Conservation (phyloP, 2,113 vertebrate genomes). For the Meleagris gallopavo region DNA sequence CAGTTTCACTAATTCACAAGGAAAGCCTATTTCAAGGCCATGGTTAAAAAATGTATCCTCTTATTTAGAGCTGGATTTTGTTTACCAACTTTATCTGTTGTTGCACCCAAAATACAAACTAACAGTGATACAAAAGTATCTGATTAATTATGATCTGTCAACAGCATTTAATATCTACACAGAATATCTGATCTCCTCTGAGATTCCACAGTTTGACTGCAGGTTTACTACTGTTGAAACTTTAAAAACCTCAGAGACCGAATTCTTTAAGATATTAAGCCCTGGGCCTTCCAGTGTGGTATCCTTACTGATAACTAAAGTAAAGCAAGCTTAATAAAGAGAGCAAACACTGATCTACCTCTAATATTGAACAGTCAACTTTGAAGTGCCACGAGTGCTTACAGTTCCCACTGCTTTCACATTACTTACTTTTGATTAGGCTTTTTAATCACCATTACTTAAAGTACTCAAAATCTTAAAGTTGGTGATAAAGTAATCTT, state of each 20-base stretch:
- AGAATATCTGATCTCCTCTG: not conserved
- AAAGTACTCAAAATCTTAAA: not conserved
- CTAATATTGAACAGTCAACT: not conserved
- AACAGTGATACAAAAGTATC: not conserved
- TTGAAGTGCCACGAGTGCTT: not conserved
- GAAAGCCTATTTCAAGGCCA: conserved; percentile 62
- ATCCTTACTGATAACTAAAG: not conserved
- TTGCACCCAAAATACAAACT: not conserved
- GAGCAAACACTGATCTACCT: not conserved
- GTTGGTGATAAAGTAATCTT: not conserved
- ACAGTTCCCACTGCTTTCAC: not conserved
- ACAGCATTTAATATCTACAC: not conserved
- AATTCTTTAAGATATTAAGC: not conserved
- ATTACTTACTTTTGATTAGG: not conserved
- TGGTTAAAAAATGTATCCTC: conserved; percentile 59
- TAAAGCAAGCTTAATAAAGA: not conserved
- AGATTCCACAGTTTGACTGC: not conserved
- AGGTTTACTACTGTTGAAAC: not conserved
- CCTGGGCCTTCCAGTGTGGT: not conserved
- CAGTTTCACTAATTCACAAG: conserved; percentile 49
- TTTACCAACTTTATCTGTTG: conserved; percentile 35
- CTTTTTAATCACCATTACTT: not conserved
- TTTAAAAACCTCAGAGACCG: not conserved
- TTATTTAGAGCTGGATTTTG: conserved; percentile 55
- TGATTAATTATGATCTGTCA: not conserved